A percentile compares a stretch with the other conserved stretches of the same genome.
Conservation (phyloP, 2,888 invertebrate genomes). For the Metacarcinus magister region DNA sequence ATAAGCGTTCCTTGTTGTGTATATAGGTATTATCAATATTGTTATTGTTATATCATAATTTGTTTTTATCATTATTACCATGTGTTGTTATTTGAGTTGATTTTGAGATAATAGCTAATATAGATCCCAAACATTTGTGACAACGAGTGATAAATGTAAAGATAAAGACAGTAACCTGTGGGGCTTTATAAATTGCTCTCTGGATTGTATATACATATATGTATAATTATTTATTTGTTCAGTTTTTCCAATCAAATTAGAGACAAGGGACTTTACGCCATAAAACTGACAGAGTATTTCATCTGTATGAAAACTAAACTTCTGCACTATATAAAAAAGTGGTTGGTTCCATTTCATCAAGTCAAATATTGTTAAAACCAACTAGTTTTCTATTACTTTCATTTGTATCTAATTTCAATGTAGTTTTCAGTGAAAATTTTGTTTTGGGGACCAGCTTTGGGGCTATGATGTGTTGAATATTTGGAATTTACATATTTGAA, state of each 20-base stretch:
- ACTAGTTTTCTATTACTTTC: neutral
- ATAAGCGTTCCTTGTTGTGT: neutral
- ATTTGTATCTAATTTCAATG: neutral
- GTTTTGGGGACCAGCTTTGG: neutral
- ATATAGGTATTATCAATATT: neutral
- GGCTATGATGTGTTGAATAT: neutral
- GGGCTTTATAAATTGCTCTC: neutral
- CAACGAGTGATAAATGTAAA: neutral
- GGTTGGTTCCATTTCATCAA: neutral
- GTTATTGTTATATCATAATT: slow-evolving; percentile 31
- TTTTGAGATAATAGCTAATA: neutral
- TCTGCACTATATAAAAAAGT: neutral
- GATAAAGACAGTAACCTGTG: neutral
- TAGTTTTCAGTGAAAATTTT: neutral
- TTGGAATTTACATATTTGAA: neutral
- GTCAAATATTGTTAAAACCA: neutral
- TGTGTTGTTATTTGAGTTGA: neutral
- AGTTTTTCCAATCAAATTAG: neutral
- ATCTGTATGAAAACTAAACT: neutral
- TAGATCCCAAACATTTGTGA: neutral
- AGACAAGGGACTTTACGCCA: neutral
- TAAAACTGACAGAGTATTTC: neutral
- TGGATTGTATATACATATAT: slow-evolving; percentile 50
- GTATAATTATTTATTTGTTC: neutral
- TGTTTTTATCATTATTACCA: neutral